phyloP scores from a whole-genome alignment of 2,888 invertebrate genomes.

The Julus scanicus region DNA sequence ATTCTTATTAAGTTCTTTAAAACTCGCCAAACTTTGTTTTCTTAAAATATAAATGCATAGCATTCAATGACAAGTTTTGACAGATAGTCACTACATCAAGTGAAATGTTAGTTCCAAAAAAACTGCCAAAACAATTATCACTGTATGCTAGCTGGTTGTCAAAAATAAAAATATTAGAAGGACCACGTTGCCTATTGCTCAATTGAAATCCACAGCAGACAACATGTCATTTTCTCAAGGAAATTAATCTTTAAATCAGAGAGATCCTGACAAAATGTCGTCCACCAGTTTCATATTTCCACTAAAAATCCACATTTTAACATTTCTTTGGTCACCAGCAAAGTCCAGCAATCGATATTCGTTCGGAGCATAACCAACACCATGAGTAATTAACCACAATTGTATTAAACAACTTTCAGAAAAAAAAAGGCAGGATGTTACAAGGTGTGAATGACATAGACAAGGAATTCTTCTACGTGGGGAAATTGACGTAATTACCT shows the following conservation, averaged over 20 bases:
- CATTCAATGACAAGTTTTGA: too few relatives aligned
- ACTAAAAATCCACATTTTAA: not conserved
- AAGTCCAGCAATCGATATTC: not conserved
- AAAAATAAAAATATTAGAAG: too few relatives aligned
- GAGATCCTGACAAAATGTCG: not conserved
- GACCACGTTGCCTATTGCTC: not conserved
- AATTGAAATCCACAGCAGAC: not conserved
- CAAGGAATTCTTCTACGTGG: not conserved
- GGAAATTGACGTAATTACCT: not conserved
- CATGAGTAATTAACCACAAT: too few relatives aligned
- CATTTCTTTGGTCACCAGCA: not conserved
- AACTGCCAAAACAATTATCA: not conserved
- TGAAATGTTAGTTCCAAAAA: not conserved
- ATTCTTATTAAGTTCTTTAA: too few relatives aligned
- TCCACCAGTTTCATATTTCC: too few relatives aligned
- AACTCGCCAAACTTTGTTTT: too few relatives aligned
- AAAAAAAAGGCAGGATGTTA: not conserved
- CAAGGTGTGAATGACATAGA: not conserved
- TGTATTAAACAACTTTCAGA: not conserved
- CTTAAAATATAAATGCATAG: too few relatives aligned
- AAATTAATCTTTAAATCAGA: not conserved
- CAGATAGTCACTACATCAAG: too few relatives aligned
- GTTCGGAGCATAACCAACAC: not conserved
- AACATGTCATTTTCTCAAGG: not conserved
- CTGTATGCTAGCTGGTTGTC: too few relatives aligned